A percentile compares a stretch with the other conserved stretches of the same genome.
phyloP scores from a whole-genome alignment of 2,888 invertebrate genomes.

The Amiota communis region DNA sequence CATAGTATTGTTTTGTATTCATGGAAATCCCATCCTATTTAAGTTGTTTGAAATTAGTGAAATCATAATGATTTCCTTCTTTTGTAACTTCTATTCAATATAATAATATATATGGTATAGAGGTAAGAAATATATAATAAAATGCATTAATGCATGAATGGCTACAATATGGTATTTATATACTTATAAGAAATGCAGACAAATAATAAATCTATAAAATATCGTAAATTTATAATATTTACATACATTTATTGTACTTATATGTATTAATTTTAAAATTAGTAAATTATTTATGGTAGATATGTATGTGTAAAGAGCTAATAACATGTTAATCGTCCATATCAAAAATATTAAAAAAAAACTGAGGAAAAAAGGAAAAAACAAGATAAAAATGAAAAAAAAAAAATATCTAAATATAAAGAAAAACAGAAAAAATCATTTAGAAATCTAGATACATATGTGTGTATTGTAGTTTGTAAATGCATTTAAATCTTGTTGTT shows the following conservation, averaged over 20 bases:
- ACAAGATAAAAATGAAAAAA: no score
- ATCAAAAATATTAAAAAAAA: neutral
- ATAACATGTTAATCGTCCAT: slow-evolving; percentile 24
- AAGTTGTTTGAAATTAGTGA: neutral
- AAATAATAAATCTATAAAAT: slow-evolving; percentile 34
- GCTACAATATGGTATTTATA: neutral
- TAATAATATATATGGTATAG: neutral
- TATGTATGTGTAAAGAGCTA: slow-evolving; percentile 20
- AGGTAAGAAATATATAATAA: neutral
- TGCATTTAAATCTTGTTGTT: slow-evolving; percentile 11
- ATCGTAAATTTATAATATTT: neutral
- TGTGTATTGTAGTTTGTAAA: slow-evolving; percentile 5
- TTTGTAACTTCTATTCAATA: no score
- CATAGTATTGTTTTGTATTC: no score
- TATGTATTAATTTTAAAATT: neutral
- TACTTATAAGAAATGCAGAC: slow-evolving; percentile 33
- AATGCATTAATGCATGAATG: neutral
- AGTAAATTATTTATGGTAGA: slow-evolving; percentile 1
- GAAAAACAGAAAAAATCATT: slow-evolving; percentile 9
- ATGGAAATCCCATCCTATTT: neutral
- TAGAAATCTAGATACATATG: neutral
- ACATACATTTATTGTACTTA: no score
- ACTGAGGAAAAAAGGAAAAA: no score
- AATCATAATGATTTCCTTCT: neutral
- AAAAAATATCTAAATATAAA: neutral